These are phyloP conservation scores for Aphelenchoides bicaudatus DNA, from an alignment of 2,888 invertebrate genomes.

Conservation along the genomic window DNA sequence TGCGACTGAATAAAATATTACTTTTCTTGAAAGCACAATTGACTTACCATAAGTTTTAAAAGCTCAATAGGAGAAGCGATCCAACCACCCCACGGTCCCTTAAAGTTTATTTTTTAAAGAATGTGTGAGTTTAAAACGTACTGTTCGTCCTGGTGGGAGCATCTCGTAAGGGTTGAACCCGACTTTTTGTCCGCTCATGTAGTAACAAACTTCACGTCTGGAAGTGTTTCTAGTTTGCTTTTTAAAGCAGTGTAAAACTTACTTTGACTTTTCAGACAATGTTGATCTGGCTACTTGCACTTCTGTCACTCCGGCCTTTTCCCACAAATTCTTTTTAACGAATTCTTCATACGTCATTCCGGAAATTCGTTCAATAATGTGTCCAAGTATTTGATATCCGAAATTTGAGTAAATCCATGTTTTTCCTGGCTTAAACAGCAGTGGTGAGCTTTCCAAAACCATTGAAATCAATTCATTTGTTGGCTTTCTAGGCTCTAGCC, in stretches of 20 bases:
- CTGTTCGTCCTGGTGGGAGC: conserved; percentile 55
- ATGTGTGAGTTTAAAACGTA: too few relatives aligned
- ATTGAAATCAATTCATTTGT: conserved; percentile 42
- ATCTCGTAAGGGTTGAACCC: conserved; percentile 59
- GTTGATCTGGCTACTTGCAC: conserved; percentile 56
- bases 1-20: conserved; percentile 34
- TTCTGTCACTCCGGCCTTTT: conserved; percentile 50
- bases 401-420: conserved; percentile 60
- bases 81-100: conserved; percentile 60
- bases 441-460: conserved; percentile 41
- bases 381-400: conserved; percentile 56
- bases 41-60: conserved; percentile 47
- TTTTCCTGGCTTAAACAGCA: conserved; percentile 45
- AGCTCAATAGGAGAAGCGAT: conserved; percentile 58
- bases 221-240: conserved; percentile 16
- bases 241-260: neutral
- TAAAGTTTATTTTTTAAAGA: too few relatives aligned
- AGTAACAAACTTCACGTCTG: conserved; percentile 57
- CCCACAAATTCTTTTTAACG: conserved; percentile 55
- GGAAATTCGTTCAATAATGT: conserved; percentile 50
- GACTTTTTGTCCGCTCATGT: conserved; percentile 56
- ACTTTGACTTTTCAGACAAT: conserved; percentile 51
- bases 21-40: too few relatives aligned
- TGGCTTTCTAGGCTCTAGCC: conserved; percentile 52
- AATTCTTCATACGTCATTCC: conserved; percentile 53